These are phyloP conservation scores for Sapajus apella DNA, from an alignment of 2,113 vertebrate species.

Conservation along the genomic window DNA sequence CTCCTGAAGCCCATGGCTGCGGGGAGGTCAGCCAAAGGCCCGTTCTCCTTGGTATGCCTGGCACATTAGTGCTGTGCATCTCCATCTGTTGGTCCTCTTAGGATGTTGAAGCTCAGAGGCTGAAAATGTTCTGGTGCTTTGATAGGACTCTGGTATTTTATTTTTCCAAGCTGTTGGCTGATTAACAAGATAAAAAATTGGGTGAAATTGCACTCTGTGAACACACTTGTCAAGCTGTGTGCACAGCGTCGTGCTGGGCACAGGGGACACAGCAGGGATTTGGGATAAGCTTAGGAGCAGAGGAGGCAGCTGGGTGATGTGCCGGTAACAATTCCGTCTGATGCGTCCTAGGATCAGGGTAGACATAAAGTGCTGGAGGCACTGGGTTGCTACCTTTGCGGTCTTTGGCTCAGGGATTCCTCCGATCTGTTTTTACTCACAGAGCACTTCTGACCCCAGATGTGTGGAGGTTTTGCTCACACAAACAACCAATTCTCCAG, in stretches of 20 bases:
- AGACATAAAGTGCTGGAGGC: no score
- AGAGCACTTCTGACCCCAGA: neutral
- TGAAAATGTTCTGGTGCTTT: neutral
- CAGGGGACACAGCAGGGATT: neutral
- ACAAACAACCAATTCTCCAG: neutral
- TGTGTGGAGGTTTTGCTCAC: neutral
- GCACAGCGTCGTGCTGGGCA: rapidly evolving
- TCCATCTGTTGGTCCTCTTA: neutral
- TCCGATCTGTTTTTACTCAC: neutral
- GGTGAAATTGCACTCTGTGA: neutral
- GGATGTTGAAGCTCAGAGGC: neutral
- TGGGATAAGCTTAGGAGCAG: neutral
- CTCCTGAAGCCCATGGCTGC: neutral
- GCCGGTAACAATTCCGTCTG: no score
- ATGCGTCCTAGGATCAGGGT: no score
- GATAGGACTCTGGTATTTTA: neutral
- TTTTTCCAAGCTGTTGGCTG: neutral
- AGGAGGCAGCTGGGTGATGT: neutral
- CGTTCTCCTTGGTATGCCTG: rapidly evolving
- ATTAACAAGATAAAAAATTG: neutral
- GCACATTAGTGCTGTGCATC: neutral
- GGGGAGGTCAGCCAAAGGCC: neutral
- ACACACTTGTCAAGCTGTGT: no score
- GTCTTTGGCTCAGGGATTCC: neutral
- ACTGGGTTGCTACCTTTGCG: neutral